phyloP scores from a whole-genome alignment of 2,113 vertebrate genomes.

The Ginglymostoma cirratum region DNA sequence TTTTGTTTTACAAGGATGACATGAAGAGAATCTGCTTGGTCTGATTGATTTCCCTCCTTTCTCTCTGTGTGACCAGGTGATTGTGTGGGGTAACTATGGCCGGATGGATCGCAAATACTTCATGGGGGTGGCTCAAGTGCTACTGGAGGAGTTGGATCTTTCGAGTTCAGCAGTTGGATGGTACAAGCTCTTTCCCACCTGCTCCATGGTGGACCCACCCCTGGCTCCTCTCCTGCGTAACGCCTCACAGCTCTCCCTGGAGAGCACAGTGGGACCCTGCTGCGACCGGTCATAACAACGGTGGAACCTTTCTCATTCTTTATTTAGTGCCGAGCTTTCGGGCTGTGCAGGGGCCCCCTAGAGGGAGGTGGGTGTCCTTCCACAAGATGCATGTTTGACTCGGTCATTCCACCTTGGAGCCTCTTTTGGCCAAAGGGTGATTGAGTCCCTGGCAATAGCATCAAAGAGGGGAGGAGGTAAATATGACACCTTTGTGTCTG shows the following conservation, averaged over 20 bases:
- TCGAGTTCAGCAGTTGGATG: slow-evolving; percentile 87
- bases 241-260: slow-evolving; percentile 91
- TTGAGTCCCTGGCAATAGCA: not conserved
- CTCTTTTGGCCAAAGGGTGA: slow-evolving; percentile 33
- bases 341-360: slow-evolving; percentile 43
- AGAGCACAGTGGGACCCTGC: slow-evolving; percentile 92
- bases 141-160: slow-evolving; percentile 95
- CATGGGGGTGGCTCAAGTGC: slow-evolving; percentile 92
- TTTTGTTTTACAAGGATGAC: not conserved
- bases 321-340: slow-evolving; percentile 34
- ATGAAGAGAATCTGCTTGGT: not conserved
- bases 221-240: slow-evolving; percentile 87
- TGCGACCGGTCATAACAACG: slow-evolving; percentile 82
- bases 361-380: slow-evolving; percentile 42
- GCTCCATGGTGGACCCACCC: slow-evolving; percentile 94
- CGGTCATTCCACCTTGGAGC: slow-evolving; percentile 42
- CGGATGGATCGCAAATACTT: slow-evolving; percentile 97
- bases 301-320: slow-evolving; percentile 24
- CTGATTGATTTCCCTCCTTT: not conserved
- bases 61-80: slow-evolving; percentile 62
- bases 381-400: slow-evolving; percentile 45
- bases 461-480: not conserved
- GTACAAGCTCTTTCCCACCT: slow-evolving; percentile 99
- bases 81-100: slow-evolving; percentile 97
- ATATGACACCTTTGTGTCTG: not conserved